Base-by-base conservation (phyloP, 2,888 invertebrate genomes). In the Gasteruption jaculator region DNA sequence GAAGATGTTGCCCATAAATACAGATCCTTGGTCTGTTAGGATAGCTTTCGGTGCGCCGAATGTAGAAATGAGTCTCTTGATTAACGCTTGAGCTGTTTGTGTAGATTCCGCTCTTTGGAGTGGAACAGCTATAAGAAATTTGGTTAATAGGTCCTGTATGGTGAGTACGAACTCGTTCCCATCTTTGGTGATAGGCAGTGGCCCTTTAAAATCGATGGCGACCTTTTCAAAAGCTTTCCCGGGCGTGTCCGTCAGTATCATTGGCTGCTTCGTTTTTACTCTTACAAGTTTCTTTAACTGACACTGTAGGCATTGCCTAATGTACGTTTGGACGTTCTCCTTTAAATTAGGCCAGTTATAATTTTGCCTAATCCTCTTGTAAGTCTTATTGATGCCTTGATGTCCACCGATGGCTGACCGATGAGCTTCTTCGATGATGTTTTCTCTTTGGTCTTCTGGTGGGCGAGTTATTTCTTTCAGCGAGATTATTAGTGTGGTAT, bases 121-220 rank as follows among this genome's bases (percentile, higher is more conserved):
- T 0, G 47, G 34, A 5, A 43, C 15, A 1, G 50, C 45, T 11
- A 45, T 2, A 1, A 11, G 41, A 12, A 37, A 45, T 41, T 48
- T 47, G 5, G 42, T 34, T 5, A 46, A 11, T 1, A 34, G n/a
- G 5, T 42, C 42, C 27, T 42, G 42, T 8, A 42, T 46, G 1
- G 40, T 48, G 1, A 48, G 22, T 4, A 46, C 37, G 16, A 54
- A 58, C 11, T 33, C 21, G 12, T 56, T 56, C 3, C 38, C 45
- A 8, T 26, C 16, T 5, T 14, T n/a, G 7, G 50, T 43, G 7
- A 10, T 16, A n/a, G 42, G 37, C 10, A 50, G 18, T 0, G 47
- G 48, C 7, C 51, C 49, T 5, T 49, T 49, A 2, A 48, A 41
- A 24, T 51, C 49, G 8, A 46, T 14, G 1, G 41, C 10, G 5